Evolutionary conservation across 2,113 vertebrate species (phyloP).

Genomic region (Crotalus viridis): DNA sequence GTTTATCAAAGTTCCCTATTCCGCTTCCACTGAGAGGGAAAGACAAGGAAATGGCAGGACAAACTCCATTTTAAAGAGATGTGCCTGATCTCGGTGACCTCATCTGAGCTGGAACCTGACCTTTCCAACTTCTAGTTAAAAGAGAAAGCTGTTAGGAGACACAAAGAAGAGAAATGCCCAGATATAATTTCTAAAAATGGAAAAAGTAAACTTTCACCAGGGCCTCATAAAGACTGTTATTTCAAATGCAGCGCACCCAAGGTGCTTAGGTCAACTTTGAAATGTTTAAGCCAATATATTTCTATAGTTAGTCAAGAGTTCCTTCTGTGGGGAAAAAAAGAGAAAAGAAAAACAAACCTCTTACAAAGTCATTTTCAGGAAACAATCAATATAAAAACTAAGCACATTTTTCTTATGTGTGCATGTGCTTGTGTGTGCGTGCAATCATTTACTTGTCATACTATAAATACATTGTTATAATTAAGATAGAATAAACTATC

Average conservation of each 20-base stretch:
- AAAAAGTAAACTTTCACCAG: conserved; percentile 30
- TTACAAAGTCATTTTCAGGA: background rate
- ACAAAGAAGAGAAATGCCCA: background rate
- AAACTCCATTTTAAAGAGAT: conserved; percentile 15
- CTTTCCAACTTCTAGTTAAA: conserved; percentile 40
- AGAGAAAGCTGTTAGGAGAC: conserved; percentile 12
- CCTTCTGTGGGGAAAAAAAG: conserved; percentile 6
- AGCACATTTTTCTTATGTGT: background rate
- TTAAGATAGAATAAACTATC: background rate
- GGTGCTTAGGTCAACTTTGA: conserved; percentile 44
- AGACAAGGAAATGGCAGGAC: background rate
- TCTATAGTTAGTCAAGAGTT: conserved; percentile 27
- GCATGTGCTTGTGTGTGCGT: background rate
- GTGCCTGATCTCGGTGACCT: conserved; percentile 32
- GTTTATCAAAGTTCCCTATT: background rate
- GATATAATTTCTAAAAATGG: background rate
- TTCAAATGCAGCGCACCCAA: conserved; percentile 33
- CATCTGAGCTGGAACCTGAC: conserved; percentile 11
- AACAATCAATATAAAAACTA: rapidly evolving
- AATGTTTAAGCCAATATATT: conserved; percentile 26
- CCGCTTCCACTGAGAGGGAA: conserved; percentile 38
- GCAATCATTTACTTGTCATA: background rate
- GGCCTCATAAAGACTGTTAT: conserved; percentile 24
- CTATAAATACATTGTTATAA: background rate
- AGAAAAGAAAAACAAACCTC: background rate